Base-by-base conservation (phyloP, 1,140 invertebrate species). In the Vollenhovia emeryi region DNA sequence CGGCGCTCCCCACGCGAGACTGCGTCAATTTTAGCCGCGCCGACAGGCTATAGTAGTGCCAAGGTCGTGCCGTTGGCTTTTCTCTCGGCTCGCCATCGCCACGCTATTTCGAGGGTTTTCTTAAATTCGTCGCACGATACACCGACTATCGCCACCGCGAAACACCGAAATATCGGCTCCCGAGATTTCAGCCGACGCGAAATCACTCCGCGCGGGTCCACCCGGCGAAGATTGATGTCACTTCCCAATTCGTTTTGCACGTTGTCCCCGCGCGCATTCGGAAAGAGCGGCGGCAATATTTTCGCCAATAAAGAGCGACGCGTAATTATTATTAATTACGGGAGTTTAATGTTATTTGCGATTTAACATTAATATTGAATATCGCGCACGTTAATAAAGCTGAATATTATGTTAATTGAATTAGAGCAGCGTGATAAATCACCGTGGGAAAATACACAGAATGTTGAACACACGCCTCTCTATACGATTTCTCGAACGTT, bases 41-140 rank as follows among this genome's bases (percentile, higher is more conserved):
- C 83, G 64, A 86, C 84, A 59, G 74, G 66, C 69, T 82, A 86
- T 69, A 86, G 83, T 84, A 55, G 84, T 89, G 57, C 76, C 87
- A 89, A 89, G 87, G 87, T 87, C 80, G 73, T 84, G 79, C 79
- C 86, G 87, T 88, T 88, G 87, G 84, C 87, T 88, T 89, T 89
- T 88, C 83, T 57, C 82, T 57, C 76, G 60, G 52, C 57, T 55
- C 62, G 59, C 68, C 55, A 15, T 43, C 59, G 59, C 27, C 33
- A 55, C 76, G 85, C 87, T 89, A 89, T 89, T 89, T 89, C 87
- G 87, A 88, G 87, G 84, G 86, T 89, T 89, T 89, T 86, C 87
- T 45, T 76, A 68, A 80, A 85, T 59, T 64, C 36, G 74, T 68
- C 83, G 75, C 21, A 18, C 52, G 27, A 13, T 21, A 48, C 24